Evolutionary conservation across 2,797 vertebrate species (phyloP), one percentile per base, ranked within the genome.

Genomic region (Tenualosa ilisha): DNA sequence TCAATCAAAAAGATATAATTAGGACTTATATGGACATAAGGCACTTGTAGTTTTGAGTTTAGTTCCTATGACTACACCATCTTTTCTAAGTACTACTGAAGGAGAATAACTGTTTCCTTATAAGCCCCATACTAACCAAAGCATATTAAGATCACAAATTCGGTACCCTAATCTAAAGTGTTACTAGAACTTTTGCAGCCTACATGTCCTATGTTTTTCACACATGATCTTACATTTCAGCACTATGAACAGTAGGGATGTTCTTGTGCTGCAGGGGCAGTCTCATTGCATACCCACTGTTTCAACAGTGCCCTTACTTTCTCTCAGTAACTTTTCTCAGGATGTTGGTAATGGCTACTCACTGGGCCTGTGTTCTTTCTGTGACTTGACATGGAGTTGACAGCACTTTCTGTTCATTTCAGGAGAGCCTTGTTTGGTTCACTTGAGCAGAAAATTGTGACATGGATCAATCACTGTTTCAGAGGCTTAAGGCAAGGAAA

Each of bases 371-470:
- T 72, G 37, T 31, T 37, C 65, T 72, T 26, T 65, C 63, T 65
- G 24, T 72, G 65, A 37, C 12, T 13, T 72, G 65, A 40, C 63
- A 31, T 22, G 3, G 13, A 72, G 65, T 72, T n/a, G 75, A 37
- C 31, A 72, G 65, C 7, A 31, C 17, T 46, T 86, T n/a, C 26
- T 84, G 24, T 51, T 84, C 49, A 79, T 79, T 31, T 61, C 43
- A 22, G 59, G 13, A 50, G 81, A 65, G 46, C 85, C 83, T 7
- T n/a, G 53, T 84, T 75, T 53, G 50, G 37, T 83, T 85, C 72
- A 83, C 49, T 83, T 85, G 50, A 81, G 84, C 54, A 85, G 84
- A 87, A 84, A 87, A 87, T 56, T 85, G 59, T 81, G 56, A 81
- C 50, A 87, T 63, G 56, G 75, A 68, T 85, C 59, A 59, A 84